phyloP scores from a whole-genome alignment of 2,113 vertebrate species.

The Oreochromis niloticus region DNA sequence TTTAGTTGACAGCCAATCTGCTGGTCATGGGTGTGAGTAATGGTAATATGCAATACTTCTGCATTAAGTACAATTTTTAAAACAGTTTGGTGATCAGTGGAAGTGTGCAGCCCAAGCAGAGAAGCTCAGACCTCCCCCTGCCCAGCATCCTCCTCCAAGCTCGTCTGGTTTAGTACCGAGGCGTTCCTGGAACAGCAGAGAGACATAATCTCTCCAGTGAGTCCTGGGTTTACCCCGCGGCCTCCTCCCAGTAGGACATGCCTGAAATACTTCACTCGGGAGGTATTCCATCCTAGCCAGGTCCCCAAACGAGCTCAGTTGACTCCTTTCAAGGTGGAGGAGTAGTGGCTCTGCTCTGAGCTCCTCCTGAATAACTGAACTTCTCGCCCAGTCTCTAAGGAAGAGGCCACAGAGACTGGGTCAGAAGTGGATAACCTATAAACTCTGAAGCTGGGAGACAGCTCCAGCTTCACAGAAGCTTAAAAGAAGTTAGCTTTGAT shows the following conservation, averaged over 20 bases:
- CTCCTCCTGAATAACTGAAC: accelerated
- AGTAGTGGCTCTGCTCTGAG: background rate
- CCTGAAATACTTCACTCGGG: background rate
- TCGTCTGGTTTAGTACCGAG: background rate
- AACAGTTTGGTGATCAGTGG: background rate
- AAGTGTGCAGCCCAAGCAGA: background rate
- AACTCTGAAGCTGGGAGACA: background rate
- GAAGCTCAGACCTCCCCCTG: background rate
- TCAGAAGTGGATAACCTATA: background rate
- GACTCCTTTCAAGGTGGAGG: background rate
- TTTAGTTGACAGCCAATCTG: background rate
- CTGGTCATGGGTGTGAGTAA: background rate
- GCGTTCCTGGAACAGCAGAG: background rate
- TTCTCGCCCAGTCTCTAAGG: accelerated
- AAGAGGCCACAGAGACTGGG: background rate
- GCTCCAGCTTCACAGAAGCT: background rate
- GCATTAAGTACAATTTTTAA: background rate
- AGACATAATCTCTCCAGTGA: background rate
- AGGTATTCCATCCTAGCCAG: background rate
- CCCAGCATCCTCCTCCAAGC: background rate
- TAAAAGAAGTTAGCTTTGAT: background rate
- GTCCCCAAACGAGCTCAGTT: background rate
- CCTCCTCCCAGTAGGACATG: background rate
- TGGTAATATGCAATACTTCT: background rate
- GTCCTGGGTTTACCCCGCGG: background rate